Evolutionary conservation across 2,888 invertebrate genomes (phyloP).

Genomic region (Augiades crinisus): DNA sequence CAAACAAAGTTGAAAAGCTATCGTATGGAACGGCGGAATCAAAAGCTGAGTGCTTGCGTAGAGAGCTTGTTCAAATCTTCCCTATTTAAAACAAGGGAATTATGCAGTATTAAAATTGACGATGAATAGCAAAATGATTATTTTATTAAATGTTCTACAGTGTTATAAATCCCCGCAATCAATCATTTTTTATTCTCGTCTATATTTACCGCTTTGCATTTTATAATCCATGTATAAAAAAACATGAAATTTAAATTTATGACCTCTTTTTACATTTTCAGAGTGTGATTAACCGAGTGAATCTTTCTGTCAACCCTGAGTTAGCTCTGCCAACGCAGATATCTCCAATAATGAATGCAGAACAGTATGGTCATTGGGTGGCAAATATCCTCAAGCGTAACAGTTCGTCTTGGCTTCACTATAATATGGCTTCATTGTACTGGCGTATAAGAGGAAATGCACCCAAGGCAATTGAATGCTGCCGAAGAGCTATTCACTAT

Average conservation of each 20-base stretch:
- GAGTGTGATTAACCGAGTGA: slow-evolving; percentile 59
- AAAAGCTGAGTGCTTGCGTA: slow-evolving; percentile 5
- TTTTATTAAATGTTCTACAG: no score
- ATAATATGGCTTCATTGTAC: slow-evolving; percentile 89
- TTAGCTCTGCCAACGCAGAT: slow-evolving; percentile 47
- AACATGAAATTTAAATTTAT: no score
- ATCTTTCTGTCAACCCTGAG: slow-evolving; percentile 55
- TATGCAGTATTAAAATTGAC: no score
- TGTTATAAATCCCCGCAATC: no score
- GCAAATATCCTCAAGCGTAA: slow-evolving; percentile 83
- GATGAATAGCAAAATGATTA: no score
- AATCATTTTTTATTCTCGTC: no score
- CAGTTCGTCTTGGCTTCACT: slow-evolving; percentile 88
- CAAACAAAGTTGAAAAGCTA: slow-evolving; percentile 3
- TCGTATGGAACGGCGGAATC: slow-evolving; percentile 15
- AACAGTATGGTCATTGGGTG: slow-evolving; percentile 83
- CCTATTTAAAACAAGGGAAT: no score
- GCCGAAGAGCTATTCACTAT: slow-evolving; percentile 87
- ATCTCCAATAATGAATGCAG: slow-evolving; percentile 53
- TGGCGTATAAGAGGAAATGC: slow-evolving; percentile 89
- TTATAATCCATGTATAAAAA: no score
- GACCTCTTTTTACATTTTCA: slow-evolving; percentile 40
- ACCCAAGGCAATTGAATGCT: slow-evolving; percentile 90
- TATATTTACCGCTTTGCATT: no score
- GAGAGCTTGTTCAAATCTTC: slow-evolving; percentile 8